These are phyloP conservation scores for Monopterus albus DNA, from an alignment of 2,113 vertebrate species.

Conservation along the genomic window DNA sequence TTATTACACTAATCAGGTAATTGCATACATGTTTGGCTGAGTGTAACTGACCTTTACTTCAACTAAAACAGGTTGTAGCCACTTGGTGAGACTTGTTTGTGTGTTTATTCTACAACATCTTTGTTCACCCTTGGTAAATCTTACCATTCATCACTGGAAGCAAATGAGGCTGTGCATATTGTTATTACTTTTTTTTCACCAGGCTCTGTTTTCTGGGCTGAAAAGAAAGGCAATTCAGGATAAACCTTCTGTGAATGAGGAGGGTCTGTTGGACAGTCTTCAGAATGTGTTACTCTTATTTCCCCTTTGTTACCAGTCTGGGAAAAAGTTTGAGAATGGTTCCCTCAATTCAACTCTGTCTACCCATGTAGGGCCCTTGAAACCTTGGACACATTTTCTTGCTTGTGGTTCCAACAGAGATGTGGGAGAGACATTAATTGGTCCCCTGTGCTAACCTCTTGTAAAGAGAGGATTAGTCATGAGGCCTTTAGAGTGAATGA, in stretches of 20 bases:
- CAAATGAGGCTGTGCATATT: slow-evolving; percentile 38
- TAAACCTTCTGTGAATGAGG: slow-evolving; percentile 20
- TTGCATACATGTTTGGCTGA: not conserved
- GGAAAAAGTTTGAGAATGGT: slow-evolving; percentile 31
- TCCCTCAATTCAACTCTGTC: slow-evolving; percentile 44
- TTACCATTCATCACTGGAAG: slow-evolving; percentile 15
- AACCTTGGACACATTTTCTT: slow-evolving; percentile 41
- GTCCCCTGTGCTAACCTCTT: slow-evolving; percentile 19
- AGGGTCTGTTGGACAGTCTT: slow-evolving; percentile 43
- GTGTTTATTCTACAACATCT: not conserved
- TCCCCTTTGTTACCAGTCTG: slow-evolving; percentile 55
- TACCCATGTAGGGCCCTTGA: slow-evolving; percentile 47
- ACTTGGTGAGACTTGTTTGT: not conserved
- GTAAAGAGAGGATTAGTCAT: slow-evolving; percentile 9
- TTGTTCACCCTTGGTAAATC: not conserved
- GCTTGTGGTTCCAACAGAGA: slow-evolving; percentile 29
- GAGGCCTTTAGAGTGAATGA: not conserved
- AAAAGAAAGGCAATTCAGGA: slow-evolving; percentile 43
- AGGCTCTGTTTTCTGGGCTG: slow-evolving; percentile 43
- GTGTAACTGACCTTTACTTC: not conserved
- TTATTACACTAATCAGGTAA: not conserved
- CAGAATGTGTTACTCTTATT: slow-evolving; percentile 27
- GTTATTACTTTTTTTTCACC: slow-evolving; percentile 37
- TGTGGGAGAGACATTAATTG: slow-evolving; percentile 28
- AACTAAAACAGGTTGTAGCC: no score